Conservation (phyloP, 1,140 invertebrate genomes). For the Spodoptera litura region DNA sequence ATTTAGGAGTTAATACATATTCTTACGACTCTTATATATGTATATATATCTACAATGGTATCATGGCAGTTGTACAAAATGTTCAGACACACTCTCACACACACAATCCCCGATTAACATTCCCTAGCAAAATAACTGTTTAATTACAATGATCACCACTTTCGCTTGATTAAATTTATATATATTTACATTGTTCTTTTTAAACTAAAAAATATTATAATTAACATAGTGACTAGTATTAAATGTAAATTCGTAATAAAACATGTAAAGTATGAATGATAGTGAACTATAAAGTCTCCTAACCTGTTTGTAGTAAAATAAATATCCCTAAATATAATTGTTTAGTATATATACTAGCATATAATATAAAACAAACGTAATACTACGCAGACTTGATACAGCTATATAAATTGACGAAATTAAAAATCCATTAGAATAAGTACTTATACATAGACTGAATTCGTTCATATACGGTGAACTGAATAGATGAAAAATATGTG, state of each 20-base stretch:
- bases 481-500: constrained; percentile 66
- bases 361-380: constrained; percentile 75
- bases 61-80: constrained; percentile 47
- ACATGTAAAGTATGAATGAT: constrained; percentile 49
- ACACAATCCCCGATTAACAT: constrained; percentile 43
- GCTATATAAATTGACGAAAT: constrained; percentile 80
- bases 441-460: constrained; percentile 63
- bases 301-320: constrained; percentile 57
- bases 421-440: constrained; percentile 68
- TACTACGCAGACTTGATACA: constrained; percentile 77
- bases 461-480: constrained; percentile 60
- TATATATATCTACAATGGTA: constrained; percentile 46
- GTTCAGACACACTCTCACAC: constrained; percentile 24
- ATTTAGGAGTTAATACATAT: constrained; percentile 28
- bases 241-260: constrained; percentile 57
- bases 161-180: constrained; percentile 47
- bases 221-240: constrained; percentile 51
- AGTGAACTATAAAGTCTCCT: constrained; percentile 39
- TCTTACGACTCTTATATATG: background rate
- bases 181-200: constrained; percentile 49
- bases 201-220: constrained; percentile 46
- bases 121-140: constrained; percentile 47
- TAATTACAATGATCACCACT: constrained; percentile 51
- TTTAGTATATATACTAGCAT: constrained; percentile 72
- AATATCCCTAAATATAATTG: constrained; percentile 65